These are phyloP conservation scores for Columbina picui DNA, from an alignment of 2,113 vertebrate species.

Conservation along the genomic window DNA sequence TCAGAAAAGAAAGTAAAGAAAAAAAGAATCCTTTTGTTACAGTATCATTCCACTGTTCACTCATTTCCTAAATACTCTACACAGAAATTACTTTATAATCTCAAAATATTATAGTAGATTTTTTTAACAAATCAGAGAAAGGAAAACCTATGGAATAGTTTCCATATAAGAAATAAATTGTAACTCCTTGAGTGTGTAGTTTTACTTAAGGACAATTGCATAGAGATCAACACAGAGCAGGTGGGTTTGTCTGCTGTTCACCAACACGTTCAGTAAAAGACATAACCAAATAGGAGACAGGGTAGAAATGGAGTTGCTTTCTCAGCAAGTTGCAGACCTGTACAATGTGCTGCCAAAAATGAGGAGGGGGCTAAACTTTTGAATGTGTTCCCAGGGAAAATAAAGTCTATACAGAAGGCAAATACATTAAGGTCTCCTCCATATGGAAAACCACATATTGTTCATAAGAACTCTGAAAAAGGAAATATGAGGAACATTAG, in stretches of 20 bases:
- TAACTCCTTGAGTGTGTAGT: background rate
- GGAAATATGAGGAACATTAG: background rate
- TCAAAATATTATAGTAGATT: background rate
- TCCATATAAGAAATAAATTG: background rate
- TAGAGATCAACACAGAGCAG: background rate
- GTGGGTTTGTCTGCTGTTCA: background rate
- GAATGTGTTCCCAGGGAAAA: background rate
- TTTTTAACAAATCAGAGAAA: background rate
- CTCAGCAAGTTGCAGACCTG: background rate
- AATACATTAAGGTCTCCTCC: background rate
- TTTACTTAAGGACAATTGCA: background rate
- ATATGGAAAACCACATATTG: background rate
- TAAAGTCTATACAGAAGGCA: background rate
- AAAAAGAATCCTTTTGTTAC: background rate
- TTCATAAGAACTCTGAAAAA: background rate
- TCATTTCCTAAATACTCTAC: background rate
- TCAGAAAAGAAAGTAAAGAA: background rate
- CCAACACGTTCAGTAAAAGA: background rate
- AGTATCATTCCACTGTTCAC: background rate
- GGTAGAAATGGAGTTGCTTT: rapidly evolving
- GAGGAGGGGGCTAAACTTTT: background rate
- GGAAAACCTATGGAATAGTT: background rate
- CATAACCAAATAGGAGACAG: background rate
- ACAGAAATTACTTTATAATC: background rate
- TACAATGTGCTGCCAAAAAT: background rate